Evolutionary conservation across 2,888 invertebrate species (phyloP).

Genomic region (Eupithecia insigniata): DNA sequence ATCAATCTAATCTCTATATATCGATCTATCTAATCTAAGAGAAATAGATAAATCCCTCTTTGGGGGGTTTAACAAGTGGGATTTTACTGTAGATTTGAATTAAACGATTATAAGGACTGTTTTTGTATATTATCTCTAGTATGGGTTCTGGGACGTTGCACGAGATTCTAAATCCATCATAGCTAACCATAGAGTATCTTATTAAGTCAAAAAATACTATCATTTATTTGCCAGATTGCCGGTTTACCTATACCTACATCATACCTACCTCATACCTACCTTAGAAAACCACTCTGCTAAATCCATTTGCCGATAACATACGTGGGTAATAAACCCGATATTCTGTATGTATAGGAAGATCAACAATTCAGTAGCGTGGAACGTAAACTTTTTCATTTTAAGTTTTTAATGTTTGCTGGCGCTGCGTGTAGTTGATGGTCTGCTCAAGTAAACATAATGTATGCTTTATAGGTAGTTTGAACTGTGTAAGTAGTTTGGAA

Average conservation of each 20-base stretch:
- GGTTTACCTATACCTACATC: background rate
- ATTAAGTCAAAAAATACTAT: too few relatives aligned
- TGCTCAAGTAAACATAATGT: slow-evolving; percentile 17
- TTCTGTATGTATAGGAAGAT: slow-evolving; percentile 52
- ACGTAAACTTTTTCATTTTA: slow-evolving; percentile 36
- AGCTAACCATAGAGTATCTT: too few relatives aligned
- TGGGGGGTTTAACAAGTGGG: too few relatives aligned
- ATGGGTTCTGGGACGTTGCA: too few relatives aligned
- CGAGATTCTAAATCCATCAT: too few relatives aligned
- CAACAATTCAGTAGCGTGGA: slow-evolving; percentile 51
- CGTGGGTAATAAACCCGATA: slow-evolving; percentile 46
- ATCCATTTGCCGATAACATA: slow-evolving; percentile 16
- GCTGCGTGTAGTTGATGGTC: slow-evolving; percentile 15
- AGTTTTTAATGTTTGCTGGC: slow-evolving; percentile 32
- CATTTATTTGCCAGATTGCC: background rate
- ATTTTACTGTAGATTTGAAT: too few relatives aligned
- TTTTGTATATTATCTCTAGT: too few relatives aligned
- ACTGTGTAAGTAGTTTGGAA: background rate
- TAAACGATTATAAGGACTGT: too few relatives aligned
- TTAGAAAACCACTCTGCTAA: slow-evolving; percentile 7
- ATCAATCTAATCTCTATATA: too few relatives aligned
- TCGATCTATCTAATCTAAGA: too few relatives aligned
- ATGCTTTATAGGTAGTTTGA: background rate
- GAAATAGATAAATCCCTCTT: too few relatives aligned
- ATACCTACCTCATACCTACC: too few relatives aligned